phyloP scores from a whole-genome alignment of 2,888 invertebrate genomes.

The Harpagoxenus sublaevis region DNA sequence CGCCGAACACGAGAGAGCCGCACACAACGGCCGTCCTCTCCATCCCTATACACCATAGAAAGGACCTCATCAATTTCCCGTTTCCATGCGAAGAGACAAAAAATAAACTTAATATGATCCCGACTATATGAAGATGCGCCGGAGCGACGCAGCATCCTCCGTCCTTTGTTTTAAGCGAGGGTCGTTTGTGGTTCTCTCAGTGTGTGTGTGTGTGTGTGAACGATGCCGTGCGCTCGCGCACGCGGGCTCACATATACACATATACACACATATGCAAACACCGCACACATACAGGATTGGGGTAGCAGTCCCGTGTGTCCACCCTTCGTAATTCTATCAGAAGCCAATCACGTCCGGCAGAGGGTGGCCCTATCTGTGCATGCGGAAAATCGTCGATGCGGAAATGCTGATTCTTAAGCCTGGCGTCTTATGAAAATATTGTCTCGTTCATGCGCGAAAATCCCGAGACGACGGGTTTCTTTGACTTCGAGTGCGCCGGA shows the following conservation, averaged over 20 bases:
- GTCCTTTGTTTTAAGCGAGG: constrained; percentile 80
- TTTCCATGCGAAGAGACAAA: constrained; percentile 74
- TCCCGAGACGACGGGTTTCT: constrained; percentile 37
- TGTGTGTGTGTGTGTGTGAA: constrained; percentile 25
- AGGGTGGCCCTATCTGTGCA: constrained; percentile 78
- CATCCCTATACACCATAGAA: constrained; percentile 63
- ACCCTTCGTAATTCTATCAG: constrained; percentile 85
- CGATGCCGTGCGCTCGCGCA: neutral
- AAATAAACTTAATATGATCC: constrained; percentile 79
- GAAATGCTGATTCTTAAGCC: constrained; percentile 73
- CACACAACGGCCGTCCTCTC: constrained; percentile 48
- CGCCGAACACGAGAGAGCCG: constrained; percentile 37
- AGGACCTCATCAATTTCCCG: constrained; percentile 77
- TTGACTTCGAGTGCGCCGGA: constrained; percentile 39
- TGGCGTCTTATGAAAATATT: constrained; percentile 78
- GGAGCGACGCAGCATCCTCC: constrained; percentile 68
- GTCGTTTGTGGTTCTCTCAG: constrained; percentile 72
- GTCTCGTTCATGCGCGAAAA: constrained; percentile 55
- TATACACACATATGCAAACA: neutral
- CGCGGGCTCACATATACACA: neutral
- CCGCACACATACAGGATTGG: constrained; percentile 31
- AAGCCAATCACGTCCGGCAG: constrained; percentile 84
- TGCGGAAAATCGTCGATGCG: constrained; percentile 80
- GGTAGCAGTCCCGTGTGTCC: constrained; percentile 71
- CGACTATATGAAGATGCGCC: constrained; percentile 76